Evolutionary conservation across 2,797 vertebrate species (phyloP).

Genomic region (Decapterus maruadsi): DNA sequence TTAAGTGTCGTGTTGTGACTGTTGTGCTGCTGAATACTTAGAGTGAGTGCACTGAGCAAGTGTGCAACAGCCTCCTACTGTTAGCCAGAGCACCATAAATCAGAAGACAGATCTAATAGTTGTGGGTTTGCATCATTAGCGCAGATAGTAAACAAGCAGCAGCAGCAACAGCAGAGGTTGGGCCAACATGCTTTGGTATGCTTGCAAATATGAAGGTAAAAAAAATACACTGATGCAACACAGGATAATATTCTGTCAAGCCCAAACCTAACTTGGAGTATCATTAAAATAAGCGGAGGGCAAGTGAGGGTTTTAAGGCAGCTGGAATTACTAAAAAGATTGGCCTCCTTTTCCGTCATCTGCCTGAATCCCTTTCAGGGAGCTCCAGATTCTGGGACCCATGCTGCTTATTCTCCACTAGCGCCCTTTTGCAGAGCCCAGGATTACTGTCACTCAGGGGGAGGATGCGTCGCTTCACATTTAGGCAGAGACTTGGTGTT

Average conservation of each 20-base stretch:
- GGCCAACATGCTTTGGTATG: constrained; percentile 1
- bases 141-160: constrained; percentile 31
- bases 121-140: constrained; percentile 38
- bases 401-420: constrained; percentile 64
- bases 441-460: constrained; percentile 75
- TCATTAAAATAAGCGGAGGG: constrained; percentile 58
- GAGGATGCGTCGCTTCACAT: constrained; percentile 63
- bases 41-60: constrained; percentile 41
- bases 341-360: constrained; percentile 63
- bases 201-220: constrained; percentile 37
- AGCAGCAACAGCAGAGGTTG: constrained; percentile 3
- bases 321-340: constrained; percentile 67
- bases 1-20: constrained; percentile 72
- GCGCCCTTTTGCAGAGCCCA: constrained; percentile 43
- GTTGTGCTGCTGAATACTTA: constrained; percentile 63
- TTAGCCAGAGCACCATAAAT: constrained; percentile 48
- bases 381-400: constrained; percentile 66
- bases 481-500: constrained; percentile 54
- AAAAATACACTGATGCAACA: constrained; percentile 27
- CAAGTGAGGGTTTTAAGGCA: constrained; percentile 45
- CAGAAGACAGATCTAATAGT: constrained; percentile 46
- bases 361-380: constrained; percentile 60
- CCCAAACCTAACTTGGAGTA: constrained; percentile 20
- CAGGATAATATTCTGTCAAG: constrained; percentile 12
- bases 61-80: constrained; percentile 56